phyloP scores from a whole-genome alignment of 2,888 invertebrate genomes.

The Spicauda simplicius region DNA sequence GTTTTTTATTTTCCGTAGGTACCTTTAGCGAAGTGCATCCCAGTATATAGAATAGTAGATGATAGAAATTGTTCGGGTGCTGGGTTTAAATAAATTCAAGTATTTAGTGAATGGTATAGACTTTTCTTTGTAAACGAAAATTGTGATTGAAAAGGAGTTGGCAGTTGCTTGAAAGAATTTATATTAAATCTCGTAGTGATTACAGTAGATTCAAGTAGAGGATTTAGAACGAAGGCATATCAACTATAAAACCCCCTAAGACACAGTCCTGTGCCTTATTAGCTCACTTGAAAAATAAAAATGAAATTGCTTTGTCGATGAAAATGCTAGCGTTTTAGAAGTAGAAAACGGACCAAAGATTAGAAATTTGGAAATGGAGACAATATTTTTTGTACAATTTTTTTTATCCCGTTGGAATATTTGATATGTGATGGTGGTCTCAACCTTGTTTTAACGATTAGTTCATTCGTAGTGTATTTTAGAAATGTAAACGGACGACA shows the following conservation, averaged over 20 bases:
- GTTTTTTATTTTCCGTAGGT: constrained; percentile 61
- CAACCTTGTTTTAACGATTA: constrained; percentile 51
- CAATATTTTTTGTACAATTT: constrained; percentile 78
- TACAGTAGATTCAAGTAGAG: constrained; percentile 62
- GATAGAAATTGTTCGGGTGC: constrained; percentile 73
- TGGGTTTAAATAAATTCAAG: constrained; percentile 58
- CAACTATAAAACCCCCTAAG: constrained; percentile 64
- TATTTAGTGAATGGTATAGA: constrained; percentile 61
- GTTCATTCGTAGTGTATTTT: constrained; percentile 62
- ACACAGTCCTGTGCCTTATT: constrained; percentile 81
- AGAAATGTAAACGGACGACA: constrained; percentile 54
- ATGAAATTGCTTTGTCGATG: constrained; percentile 51
- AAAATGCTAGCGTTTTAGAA: constrained; percentile 55
- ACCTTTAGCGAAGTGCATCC: constrained; percentile 76
- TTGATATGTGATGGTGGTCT: constrained; percentile 44
- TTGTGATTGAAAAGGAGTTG: constrained; percentile 53
- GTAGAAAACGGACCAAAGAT: constrained; percentile 78
- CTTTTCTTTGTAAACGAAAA: constrained; percentile 44
- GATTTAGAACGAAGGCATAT: constrained; percentile 64
- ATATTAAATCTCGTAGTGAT: constrained; percentile 64
- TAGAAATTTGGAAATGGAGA: constrained; percentile 63
- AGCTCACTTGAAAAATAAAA: constrained; percentile 49
- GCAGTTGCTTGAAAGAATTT: constrained; percentile 56
- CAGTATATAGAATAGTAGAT: constrained; percentile 75
- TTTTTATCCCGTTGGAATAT: constrained; percentile 67